These are phyloP conservation scores for Gobius niger DNA, from an alignment of 2,113 vertebrate species.

Conservation along the genomic window DNA sequence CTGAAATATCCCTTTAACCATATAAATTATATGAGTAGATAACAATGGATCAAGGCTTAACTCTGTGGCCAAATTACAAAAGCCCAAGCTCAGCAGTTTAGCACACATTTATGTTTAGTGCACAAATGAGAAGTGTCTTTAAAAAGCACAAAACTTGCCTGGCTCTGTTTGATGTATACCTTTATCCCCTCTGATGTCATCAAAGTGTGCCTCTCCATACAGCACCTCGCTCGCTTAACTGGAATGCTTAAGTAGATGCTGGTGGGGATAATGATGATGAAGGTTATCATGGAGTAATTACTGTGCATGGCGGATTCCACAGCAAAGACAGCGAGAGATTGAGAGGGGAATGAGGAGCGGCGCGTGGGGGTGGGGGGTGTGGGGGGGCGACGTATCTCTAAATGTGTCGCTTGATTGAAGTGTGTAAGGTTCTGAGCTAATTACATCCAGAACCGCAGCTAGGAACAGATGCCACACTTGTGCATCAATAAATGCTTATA, in stretches of 20 bases:
- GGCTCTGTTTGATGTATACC: conserved; percentile 37
- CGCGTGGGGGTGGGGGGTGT: conserved; percentile 23
- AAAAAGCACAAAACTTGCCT: conserved; percentile 14
- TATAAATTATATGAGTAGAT: too few species aligned
- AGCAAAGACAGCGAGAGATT: conserved; percentile 58
- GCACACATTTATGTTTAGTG: too few species aligned
- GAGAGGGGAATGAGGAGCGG: conserved; percentile 58
- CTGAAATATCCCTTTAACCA: too few species aligned
- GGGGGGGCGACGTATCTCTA: conserved; percentile 48
- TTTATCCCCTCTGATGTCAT: conserved; percentile 53
- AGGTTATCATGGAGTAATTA: conserved; percentile 71
- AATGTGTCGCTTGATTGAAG: conserved; percentile 76
- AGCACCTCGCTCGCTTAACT: conserved; percentile 42
- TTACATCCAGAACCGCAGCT: conserved; percentile 73
- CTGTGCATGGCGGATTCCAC: conserved; percentile 61
- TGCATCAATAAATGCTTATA: conserved; percentile 83
- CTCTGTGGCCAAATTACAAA: too few species aligned
- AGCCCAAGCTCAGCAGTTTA: too few species aligned
- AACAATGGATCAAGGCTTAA: too few species aligned
- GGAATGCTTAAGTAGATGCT: conserved; percentile 41
- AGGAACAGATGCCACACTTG: conserved; percentile 80
- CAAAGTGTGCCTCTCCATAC: conserved; percentile 24
- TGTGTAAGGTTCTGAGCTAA: conserved; percentile 76
- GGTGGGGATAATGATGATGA: conserved; percentile 68
- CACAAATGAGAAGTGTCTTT: background rate